Conservation (phyloP, 1,140 invertebrate genomes). For the Daktulosphaira vitifoliae region DNA sequence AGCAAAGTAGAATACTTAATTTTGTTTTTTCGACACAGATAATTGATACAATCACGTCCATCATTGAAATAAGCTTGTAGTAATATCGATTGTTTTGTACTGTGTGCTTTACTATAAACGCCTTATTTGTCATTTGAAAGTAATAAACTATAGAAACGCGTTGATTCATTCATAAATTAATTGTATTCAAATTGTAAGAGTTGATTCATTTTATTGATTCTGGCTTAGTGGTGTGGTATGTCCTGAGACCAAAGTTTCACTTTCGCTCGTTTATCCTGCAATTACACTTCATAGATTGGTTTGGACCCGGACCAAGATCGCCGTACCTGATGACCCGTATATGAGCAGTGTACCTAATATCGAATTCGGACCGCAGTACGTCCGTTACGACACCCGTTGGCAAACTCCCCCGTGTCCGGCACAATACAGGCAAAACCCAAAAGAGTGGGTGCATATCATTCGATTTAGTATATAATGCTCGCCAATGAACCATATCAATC, state of each 20-base stretch:
- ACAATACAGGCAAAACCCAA: background rate
- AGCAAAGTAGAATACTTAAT: too few species aligned
- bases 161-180: too few species aligned
- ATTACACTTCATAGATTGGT: background rate
- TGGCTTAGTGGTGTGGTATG: too few species aligned
- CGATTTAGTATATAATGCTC: slow-evolving; percentile 5
- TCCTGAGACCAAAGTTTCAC: slow-evolving; percentile 15
- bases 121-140: too few species aligned
- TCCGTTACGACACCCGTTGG: background rate
- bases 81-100: too few species aligned
- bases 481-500: slow-evolving; percentile 1
- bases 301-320: slow-evolving; percentile 22
- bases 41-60: too few species aligned
- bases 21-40: too few species aligned
- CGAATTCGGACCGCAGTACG: slow-evolving; percentile 10
- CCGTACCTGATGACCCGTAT: slow-evolving; percentile 7
- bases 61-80: too few species aligned
- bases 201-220: too few species aligned
- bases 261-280: background rate
- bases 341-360: slow-evolving; percentile 14
- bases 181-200: too few species aligned
- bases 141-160: too few species aligned
- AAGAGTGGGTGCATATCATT: background rate
- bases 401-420: background rate
- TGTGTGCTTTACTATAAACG: too few species aligned